A percentile compares a stretch with the other conserved stretches of the same genome.
Conservation (phyloP, 2,113 vertebrate genomes). For the Pteruthius melanotis region DNA sequence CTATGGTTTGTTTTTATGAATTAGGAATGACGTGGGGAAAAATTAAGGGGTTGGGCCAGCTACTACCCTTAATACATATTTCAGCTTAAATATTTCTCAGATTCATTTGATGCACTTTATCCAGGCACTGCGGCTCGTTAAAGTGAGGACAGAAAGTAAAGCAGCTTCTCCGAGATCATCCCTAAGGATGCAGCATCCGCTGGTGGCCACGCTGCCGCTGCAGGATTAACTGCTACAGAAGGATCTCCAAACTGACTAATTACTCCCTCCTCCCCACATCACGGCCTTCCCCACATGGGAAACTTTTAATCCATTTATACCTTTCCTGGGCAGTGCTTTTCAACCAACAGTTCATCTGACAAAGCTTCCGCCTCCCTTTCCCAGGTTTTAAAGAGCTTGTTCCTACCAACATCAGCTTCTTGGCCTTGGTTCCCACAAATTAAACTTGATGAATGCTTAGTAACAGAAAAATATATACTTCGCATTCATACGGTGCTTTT, state of each 20-base stretch:
- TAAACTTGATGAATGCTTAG: neutral
- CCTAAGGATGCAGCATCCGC: neutral
- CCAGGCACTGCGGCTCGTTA: neutral
- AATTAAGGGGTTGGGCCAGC: neutral
- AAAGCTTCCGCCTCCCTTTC: neutral
- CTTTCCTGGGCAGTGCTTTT: constrained; percentile 15
- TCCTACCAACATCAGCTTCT: neutral
- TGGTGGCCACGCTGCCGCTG: neutral
- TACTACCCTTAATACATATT: neutral
- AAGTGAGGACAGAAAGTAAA: constrained; percentile 3
- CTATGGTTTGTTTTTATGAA: constrained; percentile 45
- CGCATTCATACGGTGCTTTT: neutral
- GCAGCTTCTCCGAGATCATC: neutral
- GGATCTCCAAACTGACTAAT: constrained; percentile 6
- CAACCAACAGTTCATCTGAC: neutral
- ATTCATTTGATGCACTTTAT: neutral
- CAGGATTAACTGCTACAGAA: neutral
- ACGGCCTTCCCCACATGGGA: neutral
- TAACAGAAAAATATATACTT: neutral
- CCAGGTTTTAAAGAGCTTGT: neutral
- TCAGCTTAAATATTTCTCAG: constrained; percentile 13
- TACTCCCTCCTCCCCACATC: neutral
- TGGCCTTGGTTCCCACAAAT: neutral
- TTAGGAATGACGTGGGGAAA: neutral
- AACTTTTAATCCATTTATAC: constrained; percentile 35